Evolutionary conservation across 23 tunicate genomes (phyloP).

Genomic region (Halocynthia aurantium): DNA sequence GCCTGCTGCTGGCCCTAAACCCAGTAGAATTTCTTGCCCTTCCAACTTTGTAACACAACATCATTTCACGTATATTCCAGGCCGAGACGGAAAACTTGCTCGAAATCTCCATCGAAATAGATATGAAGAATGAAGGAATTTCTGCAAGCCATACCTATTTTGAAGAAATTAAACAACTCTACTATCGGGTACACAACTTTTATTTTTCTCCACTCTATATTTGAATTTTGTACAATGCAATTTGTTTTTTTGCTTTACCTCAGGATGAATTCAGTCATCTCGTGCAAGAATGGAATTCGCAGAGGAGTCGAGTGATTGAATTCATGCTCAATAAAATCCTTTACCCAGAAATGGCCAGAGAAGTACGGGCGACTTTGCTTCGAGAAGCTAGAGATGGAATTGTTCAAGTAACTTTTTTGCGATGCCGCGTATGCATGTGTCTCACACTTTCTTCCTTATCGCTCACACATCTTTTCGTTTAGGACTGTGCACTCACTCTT

Average conservation of each 20-base stretch:
- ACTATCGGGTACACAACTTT: conserved; percentile 52
- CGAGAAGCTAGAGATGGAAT: conserved; percentile 91
- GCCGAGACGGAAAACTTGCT: conserved; percentile 67
- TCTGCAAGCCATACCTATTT: conserved; percentile 59
- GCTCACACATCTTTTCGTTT: not conserved
- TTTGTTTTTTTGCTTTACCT: not conserved
- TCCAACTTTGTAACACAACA: no score
- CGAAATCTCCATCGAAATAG: conserved; percentile 62
- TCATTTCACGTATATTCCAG: conserved; percentile 14
- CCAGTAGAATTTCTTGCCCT: no score
- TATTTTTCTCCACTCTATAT: no score
- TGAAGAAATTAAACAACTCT: conserved; percentile 86
- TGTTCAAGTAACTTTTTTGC: conserved; percentile 38
- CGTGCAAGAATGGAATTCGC: conserved; percentile 89
- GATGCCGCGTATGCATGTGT: not conserved
- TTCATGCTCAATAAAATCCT: conserved; percentile 77
- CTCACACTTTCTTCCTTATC: not conserved
- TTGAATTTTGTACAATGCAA: not conserved
- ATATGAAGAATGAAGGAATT: conserved; percentile 43
- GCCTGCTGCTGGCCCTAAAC: no score
- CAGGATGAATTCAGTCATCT: conserved; percentile 94
- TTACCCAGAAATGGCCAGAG: conserved; percentile 79
- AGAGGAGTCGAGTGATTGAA: conserved; percentile 58
- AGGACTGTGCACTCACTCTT: conserved; percentile 83
- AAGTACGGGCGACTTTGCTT: conserved; percentile 38